Evolutionary conservation across 2,113 vertebrate genomes (phyloP), one percentile per base, ranked within the genome.

Genomic region (Sarotherodon lohbergeri): DNA sequence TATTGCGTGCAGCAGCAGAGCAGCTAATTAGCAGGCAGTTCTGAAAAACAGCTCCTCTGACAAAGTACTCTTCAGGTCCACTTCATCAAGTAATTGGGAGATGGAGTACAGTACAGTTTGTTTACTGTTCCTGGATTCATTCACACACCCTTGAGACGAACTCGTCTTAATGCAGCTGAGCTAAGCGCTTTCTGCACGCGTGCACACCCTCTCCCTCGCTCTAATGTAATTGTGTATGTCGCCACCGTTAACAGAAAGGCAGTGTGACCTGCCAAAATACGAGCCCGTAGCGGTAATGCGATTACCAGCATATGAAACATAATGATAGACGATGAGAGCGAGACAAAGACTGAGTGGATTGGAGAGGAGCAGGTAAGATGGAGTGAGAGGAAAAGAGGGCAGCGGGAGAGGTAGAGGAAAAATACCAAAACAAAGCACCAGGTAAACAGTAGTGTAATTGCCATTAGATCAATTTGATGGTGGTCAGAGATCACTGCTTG

Each of bases 391-490:
- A 4, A 80, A 32, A n/a, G 50, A 57, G 54, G 73, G 57, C 46
- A 29, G 61, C 19, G 12, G 29, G n/a, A 41, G 85, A 71, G 4
- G 46, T 0, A 17, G 39, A 24, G 39, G 22, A 24, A 39, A 16
- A n/a, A 11, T 4, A 17, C 34, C 34, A 56, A 80, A 80, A 46
- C 56, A 57, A 29, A 61, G n/a, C 76, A 34, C 80, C 54, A 88
- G 90, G 91, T 91, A 90, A 91, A 90, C 80, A 85, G 36, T 88
- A 81, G 93, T 80, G 87, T 86, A 90, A 93, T 50, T 91, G 88
- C 84, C 71, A 92, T 93, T 87, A 92, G 83, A 94, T 93, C 85
- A 90, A 92, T 93, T 85, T 87, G 88, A 85, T 80, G 7, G 71
- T 61, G 92, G 93, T 85, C 91, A 90, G 87, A 91, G 93, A 92